Conservation (phyloP, 2,113 vertebrate species). For the Peromyscus leucopus region DNA sequence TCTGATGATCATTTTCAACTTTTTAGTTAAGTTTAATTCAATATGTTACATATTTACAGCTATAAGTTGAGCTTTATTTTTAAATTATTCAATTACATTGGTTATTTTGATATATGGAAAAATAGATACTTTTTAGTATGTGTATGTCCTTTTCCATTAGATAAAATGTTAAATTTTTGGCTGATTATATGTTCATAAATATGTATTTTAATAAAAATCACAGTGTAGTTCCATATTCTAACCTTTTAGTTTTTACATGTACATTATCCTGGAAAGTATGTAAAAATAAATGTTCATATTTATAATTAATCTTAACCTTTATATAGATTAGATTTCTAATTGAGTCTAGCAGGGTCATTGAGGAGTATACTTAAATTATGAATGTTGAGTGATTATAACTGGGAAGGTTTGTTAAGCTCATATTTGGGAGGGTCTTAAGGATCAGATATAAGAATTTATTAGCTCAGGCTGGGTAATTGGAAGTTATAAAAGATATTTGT, state of each 20-base stretch:
- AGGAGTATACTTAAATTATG: conserved; percentile 32
- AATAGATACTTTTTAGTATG: neutral
- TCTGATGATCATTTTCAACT: neutral
- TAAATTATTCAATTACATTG: neutral
- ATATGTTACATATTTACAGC: neutral
- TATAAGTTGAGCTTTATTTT: neutral
- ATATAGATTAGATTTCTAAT: conserved; percentile 40
- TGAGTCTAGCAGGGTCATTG: neutral
- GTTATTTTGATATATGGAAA: neutral
- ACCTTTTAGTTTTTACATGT: neutral
- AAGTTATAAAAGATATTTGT: conserved; percentile 47
- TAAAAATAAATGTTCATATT: conserved; percentile 54
- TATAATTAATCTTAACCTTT: conserved; percentile 56
- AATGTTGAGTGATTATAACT: conserved; percentile 14
- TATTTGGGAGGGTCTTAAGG: conserved; percentile 24
- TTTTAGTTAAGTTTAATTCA: conserved; percentile 57
- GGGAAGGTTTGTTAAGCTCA: neutral
- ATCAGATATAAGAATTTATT: neutral
- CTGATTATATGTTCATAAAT: neutral
- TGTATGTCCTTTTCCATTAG: neutral
- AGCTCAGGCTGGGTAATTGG: neutral
- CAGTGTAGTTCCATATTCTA: neutral
- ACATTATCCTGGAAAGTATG: neutral
- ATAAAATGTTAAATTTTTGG: conserved; percentile 19
- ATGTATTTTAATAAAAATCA: neutral